These are phyloP conservation scores for Chaetodon auriga DNA, from an alignment of 2,113 vertebrate genomes.

Conservation along the genomic window DNA sequence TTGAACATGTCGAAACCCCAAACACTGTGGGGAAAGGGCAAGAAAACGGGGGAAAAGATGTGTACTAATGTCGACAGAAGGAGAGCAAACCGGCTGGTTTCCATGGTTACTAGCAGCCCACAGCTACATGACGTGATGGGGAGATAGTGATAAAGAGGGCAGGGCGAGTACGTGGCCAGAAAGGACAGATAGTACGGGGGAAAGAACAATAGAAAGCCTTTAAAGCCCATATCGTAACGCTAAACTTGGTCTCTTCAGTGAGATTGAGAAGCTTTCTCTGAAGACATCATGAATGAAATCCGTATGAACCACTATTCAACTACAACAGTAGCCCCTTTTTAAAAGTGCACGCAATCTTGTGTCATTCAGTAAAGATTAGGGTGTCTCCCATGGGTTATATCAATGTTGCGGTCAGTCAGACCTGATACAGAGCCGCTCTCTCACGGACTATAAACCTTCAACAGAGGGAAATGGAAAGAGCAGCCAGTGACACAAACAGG, in stretches of 20 bases:
- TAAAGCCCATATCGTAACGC: background rate
- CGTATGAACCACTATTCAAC: background rate
- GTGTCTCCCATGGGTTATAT: background rate
- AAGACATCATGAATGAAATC: background rate
- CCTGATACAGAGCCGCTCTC: background rate
- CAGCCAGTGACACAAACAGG: constrained; percentile 7
- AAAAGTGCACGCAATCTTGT: background rate
- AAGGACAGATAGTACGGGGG: background rate
- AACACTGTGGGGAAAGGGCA: background rate
- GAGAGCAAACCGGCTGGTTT: constrained; percentile 69
- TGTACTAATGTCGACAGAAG: constrained; percentile 35
- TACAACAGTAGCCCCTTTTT: background rate
- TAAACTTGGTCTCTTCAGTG: background rate
- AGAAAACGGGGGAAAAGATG: background rate
- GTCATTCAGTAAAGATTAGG: background rate
- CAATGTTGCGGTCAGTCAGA: constrained; percentile 3
- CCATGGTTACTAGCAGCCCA: constrained; percentile 79
- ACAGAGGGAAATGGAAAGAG: background rate
- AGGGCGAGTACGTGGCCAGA: constrained; percentile 34
- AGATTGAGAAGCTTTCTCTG: background rate
- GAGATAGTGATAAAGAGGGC: constrained; percentile 53
- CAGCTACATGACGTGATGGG: constrained; percentile 58
- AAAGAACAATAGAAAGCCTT: constrained; percentile 29
- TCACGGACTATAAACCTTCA: background rate
- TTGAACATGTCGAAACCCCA: constrained; percentile 1